Evolutionary conservation across 2,888 invertebrate genomes (phyloP).

Genomic region (Glyphotaelius pellucidus): DNA sequence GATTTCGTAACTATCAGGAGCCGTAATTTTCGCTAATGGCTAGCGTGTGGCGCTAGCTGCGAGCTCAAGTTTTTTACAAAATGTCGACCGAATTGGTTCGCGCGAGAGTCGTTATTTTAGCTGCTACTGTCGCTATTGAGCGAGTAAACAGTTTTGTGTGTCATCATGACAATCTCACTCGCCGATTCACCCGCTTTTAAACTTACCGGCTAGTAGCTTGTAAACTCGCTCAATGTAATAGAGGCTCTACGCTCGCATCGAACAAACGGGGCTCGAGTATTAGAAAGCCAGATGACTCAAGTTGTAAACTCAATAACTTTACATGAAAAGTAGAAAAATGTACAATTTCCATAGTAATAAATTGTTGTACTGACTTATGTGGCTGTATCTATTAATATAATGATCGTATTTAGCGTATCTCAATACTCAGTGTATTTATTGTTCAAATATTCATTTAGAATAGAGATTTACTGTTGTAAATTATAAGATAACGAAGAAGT

Average conservation of each 20-base stretch:
- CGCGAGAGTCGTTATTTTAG: no score
- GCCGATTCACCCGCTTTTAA: no score
- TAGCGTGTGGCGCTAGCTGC: no score
- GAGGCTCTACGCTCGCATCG: neutral
- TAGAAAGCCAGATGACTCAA: neutral
- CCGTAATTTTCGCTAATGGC: no score
- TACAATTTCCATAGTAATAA: constrained; percentile 65
- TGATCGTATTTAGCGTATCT: constrained; percentile 44
- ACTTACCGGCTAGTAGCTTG: no score
- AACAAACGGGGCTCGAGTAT: neutral
- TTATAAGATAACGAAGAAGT: constrained; percentile 43
- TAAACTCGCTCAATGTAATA: no score
- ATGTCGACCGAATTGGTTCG: no score
- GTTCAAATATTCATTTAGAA: constrained; percentile 55
- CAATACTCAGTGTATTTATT: constrained; percentile 48
- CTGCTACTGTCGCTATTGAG: no score
- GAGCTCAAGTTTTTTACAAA: no score
- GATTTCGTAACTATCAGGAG: no score
- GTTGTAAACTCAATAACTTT: neutral
- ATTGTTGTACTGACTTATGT: constrained; percentile 65
- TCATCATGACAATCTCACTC: no score
- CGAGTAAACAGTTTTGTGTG: no score
- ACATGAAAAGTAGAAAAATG: constrained; percentile 53
- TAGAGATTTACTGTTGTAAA: constrained; percentile 54
- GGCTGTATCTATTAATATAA: constrained; percentile 63